Conservation (phyloP, 2,888 invertebrate genomes). For the Actias luna region DNA sequence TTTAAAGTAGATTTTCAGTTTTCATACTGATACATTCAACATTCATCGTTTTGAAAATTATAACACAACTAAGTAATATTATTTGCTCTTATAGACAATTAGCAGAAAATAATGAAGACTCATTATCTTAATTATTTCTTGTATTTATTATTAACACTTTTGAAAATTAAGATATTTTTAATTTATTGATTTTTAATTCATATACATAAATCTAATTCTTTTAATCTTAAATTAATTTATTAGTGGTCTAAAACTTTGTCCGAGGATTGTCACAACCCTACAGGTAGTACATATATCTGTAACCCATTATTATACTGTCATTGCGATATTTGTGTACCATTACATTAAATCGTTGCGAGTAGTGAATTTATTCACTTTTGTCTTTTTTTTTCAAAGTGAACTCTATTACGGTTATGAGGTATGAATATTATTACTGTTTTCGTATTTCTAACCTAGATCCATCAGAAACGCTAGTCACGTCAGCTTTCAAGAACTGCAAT, state of each 20-base stretch:
- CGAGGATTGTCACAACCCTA: too few species aligned
- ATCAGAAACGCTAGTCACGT: conserved; percentile 24
- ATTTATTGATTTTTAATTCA: not conserved
- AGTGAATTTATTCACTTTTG: not conserved
- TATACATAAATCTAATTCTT: not conserved
- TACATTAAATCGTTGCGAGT: not conserved
- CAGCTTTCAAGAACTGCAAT: conserved; percentile 30
- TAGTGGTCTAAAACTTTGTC: not conserved
- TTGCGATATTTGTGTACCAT: not conserved
- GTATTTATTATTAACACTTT: not conserved
- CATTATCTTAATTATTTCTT: not conserved
- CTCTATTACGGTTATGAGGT: not conserved
- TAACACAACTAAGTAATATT: too few species aligned
- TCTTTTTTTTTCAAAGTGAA: not conserved
- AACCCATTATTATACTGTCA: not conserved
- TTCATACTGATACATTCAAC: not conserved
- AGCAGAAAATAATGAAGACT: too few species aligned
- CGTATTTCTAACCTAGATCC: conserved; percentile 34
- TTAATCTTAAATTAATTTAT: not conserved
- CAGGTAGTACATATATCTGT: too few species aligned
- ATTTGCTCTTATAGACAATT: too few species aligned
- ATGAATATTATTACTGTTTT: conserved; percentile 10
- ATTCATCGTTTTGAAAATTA: not conserved
- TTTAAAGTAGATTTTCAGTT: not conserved
- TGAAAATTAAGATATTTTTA: not conserved